Evolutionary conservation across 2,797 vertebrate genomes (phyloP), one percentile per base, ranked within the genome.

Genomic region (Antennarius maculatus): DNA sequence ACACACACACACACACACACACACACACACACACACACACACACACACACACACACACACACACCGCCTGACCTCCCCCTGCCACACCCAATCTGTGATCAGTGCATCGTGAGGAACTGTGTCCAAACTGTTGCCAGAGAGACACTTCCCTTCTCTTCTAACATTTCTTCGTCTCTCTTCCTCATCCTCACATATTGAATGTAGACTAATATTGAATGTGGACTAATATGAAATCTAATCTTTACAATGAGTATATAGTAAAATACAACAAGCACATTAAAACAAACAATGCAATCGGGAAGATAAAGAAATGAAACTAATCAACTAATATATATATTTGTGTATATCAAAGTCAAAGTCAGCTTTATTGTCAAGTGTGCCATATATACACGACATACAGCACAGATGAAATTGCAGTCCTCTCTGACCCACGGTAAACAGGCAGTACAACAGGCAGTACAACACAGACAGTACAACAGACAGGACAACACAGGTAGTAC

Each of bases 81-180:
- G 82, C 87, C 90, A 86, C 91, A 71, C 90, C 91, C 90, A 83
- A 87, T 89, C 89, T 92, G 88, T 90, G 86, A 89, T 90, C 89
- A 89, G 69, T 88, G 80, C 86, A 79, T 83, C 86, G 69, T 89
- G 87, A 90, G 85, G 72, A 87, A 86, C 83, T 83, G 81, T 85
- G 87, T 90, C 85, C 86, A 89, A 92, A 93, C 91, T 93, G 93
- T 89, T 85, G 87, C 73, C 61, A 71, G 51, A 59, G 83, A 81
- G 69, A 81, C 72, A 71, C 71, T 74, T 66, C 62, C 51, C 57
- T 64, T 54, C 67, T 62, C 75, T 46, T 60, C 42, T 42, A 27
- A 64, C 62, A 56, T 64, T 74, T 80, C 53, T 71, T 18, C 43
- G 51, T 39, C 76, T 67, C 65, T 79, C 53, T 72, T 71, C 80